Evolutionary conservation across 2,888 invertebrate species (phyloP).

Genomic region (Creontiades dilutus): DNA sequence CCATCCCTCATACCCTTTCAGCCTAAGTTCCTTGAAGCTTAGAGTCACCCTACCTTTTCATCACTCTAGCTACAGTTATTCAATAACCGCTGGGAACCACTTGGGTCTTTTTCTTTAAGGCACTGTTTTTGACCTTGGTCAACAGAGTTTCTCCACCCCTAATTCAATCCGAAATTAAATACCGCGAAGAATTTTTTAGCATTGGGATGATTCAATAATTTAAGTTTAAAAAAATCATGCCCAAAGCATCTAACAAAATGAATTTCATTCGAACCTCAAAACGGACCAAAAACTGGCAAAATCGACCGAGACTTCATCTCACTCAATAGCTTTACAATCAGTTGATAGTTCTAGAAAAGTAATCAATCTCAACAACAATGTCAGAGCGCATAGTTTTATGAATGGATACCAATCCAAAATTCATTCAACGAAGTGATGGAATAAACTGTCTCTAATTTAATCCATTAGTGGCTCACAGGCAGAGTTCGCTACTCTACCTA

Average conservation of each 20-base stretch:
- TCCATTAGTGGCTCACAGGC: too few relatives aligned
- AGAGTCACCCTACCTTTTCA: neutral
- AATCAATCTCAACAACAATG: too few relatives aligned
- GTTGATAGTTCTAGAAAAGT: too few relatives aligned
- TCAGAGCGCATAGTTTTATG: too few relatives aligned
- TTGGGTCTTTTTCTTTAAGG: neutral
- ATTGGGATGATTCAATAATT: neutral
- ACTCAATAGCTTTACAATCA: too few relatives aligned
- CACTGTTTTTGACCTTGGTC: neutral
- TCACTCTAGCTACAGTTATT: neutral
- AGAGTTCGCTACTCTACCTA: neutral
- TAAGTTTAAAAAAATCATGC: neutral
- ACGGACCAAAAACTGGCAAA: neutral
- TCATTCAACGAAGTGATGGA: too few relatives aligned
- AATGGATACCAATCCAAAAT: too few relatives aligned
- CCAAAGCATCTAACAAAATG: neutral
- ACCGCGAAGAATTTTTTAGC: neutral
- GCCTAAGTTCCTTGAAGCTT: neutral
- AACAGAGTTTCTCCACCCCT: neutral
- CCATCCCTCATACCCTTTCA: neutral
- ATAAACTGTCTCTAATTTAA: too few relatives aligned
- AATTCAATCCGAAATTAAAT: slow-evolving; percentile 7
- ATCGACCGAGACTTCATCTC: too few relatives aligned
- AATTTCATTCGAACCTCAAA: neutral
- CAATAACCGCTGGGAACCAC: neutral